phyloP scores from a whole-genome alignment of 2,113 vertebrate genomes.

The Perca fluviatilis region DNA sequence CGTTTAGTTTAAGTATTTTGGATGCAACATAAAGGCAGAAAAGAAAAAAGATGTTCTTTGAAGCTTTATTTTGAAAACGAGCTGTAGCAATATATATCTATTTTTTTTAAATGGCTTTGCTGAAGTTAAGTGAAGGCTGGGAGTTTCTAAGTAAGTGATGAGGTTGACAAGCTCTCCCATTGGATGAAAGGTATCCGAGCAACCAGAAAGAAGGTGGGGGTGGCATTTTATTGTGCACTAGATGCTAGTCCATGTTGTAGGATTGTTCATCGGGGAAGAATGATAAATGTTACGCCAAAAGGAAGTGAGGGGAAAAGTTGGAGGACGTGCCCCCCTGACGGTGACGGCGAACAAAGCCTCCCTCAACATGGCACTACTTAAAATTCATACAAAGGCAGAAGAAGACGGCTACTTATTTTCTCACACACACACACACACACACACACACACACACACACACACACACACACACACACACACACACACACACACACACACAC shows the following conservation, averaged over 20 bases:
- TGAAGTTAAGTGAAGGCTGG: constrained; percentile 35
- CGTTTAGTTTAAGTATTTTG: constrained; percentile 46
- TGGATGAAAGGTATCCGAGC: constrained; percentile 84
- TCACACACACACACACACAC: constrained; percentile 18
- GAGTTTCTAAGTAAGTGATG: constrained; percentile 79
- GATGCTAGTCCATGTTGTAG: constrained; percentile 79
- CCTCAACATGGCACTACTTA: constrained; percentile 75
- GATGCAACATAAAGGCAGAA: constrained; percentile 30
- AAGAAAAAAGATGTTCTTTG: constrained; percentile 23
- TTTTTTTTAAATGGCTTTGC: neutral
- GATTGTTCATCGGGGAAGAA: constrained; percentile 82
- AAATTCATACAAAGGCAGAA: constrained; percentile 74
- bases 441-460: constrained; percentile 42
- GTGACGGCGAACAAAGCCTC: constrained; percentile 75
- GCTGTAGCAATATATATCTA: constrained; percentile 12
- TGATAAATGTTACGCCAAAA: constrained; percentile 85
- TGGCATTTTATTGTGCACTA: constrained; percentile 77
- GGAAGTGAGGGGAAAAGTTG: constrained; percentile 78
- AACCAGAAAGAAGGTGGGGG: constrained; percentile 75
- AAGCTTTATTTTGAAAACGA: constrained; percentile 55
- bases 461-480: constrained; percentile 14
- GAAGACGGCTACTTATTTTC: constrained; percentile 64
- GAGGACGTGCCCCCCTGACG: constrained; percentile 69
- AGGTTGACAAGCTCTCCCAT: constrained; percentile 73
- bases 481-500: constrained; percentile 33